Conservation (phyloP, 2,113 vertebrate genomes). For the Dryoscopus gambensis region DNA sequence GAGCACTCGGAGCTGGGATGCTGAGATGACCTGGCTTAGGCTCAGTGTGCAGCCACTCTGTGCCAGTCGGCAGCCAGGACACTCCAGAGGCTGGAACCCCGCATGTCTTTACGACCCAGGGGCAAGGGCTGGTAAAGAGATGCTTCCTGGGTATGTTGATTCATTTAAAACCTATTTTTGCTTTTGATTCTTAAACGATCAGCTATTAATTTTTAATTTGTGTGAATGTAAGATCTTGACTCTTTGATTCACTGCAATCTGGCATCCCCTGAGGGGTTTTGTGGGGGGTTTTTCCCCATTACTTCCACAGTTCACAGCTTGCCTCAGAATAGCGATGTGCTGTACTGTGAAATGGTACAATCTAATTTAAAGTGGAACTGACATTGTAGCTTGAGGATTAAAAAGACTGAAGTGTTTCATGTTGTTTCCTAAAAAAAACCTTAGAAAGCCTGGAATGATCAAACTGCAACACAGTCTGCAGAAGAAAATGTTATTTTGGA, state of each 20-base stretch:
- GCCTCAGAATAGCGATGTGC: background rate
- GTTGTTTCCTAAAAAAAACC: background rate
- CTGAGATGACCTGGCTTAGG: accelerated
- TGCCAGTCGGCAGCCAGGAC: background rate
- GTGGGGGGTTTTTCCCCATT: background rate
- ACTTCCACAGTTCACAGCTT: background rate
- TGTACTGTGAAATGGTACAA: background rate
- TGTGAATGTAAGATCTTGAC: background rate
- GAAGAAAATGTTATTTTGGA: background rate
- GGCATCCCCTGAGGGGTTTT: background rate
- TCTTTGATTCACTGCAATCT: background rate
- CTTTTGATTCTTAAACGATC: background rate
- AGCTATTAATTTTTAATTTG: constrained; percentile 6
- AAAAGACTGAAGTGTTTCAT: background rate
- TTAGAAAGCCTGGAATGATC: background rate
- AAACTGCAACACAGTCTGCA: background rate
- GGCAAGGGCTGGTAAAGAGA: background rate
- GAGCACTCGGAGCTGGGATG: background rate
- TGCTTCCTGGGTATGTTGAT: background rate
- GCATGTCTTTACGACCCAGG: accelerated
- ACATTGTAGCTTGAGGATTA: background rate
- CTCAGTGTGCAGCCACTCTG: background rate
- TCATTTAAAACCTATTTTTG: background rate
- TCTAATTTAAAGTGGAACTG: background rate
- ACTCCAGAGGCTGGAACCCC: background rate